phyloP scores from a whole-genome alignment of 2,888 invertebrate genomes.

The Drosophila stalkeri region DNA sequence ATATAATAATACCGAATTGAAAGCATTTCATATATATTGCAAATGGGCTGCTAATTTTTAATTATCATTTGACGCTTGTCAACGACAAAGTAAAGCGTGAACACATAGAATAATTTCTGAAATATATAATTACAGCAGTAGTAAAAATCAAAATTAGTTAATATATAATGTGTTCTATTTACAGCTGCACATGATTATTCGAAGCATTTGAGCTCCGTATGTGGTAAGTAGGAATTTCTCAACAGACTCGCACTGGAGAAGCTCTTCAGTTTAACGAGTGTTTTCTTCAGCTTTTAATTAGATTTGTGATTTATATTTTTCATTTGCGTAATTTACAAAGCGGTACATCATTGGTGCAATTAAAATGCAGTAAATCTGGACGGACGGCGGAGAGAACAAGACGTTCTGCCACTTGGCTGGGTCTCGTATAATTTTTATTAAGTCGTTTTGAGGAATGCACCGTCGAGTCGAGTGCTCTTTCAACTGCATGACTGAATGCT shows the following conservation, averaged over 20 bases:
- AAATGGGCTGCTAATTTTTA: not conserved
- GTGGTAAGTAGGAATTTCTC: conserved; percentile 37
- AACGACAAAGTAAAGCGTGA: not conserved
- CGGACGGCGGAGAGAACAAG: conserved; percentile 23
- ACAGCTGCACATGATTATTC: conserved; percentile 9
- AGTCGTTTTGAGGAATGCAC: conserved; percentile 66
- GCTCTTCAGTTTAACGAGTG: conserved; percentile 38
- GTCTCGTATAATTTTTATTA: conserved; percentile 78
- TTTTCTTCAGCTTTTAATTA: conserved; percentile 40
- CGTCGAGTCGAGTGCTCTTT: conserved; percentile 41
- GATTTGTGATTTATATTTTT: conserved; percentile 64
- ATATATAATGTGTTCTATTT: conserved; percentile 22
- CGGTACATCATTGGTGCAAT: conserved; percentile 77
- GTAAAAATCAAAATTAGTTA: not conserved
- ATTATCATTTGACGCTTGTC: not conserved
- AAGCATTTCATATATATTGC: not conserved
- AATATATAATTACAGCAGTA: not conserved
- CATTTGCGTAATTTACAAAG: conserved; percentile 69
- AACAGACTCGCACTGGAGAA: conserved; percentile 9
- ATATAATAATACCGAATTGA: not conserved
- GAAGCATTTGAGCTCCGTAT: not conserved
- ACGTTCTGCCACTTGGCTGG: conserved; percentile 39
- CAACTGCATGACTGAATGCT: conserved; percentile 29
- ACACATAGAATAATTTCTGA: not conserved
- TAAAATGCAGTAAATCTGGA: conserved; percentile 76